These are phyloP conservation scores for Corythaixoides concolor DNA, from an alignment of 2,113 vertebrate species.

Conservation along the genomic window DNA sequence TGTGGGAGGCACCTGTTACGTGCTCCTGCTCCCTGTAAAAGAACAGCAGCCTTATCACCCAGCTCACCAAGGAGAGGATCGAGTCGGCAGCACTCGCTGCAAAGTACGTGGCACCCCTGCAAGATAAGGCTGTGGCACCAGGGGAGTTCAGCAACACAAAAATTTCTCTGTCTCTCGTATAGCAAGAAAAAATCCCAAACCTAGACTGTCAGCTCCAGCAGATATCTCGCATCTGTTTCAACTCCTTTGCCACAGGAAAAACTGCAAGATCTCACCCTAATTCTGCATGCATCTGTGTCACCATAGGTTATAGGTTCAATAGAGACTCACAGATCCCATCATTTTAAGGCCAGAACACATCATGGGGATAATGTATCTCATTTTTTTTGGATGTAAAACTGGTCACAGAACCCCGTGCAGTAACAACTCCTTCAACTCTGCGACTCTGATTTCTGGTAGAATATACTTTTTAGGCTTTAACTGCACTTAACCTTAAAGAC, in stretches of 20 bases:
- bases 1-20: slow-evolving; percentile 18
- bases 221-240: neutral
- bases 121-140: neutral
- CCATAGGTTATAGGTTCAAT: neutral
- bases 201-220: neutral
- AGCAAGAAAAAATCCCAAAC: neutral
- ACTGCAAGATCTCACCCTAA: neutral
- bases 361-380: fast-evolving
- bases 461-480: neutral
- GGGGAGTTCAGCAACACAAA: neutral
- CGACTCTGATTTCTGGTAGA: neutral
- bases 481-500: neutral
- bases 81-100: fast-evolving
- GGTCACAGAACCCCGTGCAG: neutral
- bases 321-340: neutral
- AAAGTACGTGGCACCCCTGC: neutral
- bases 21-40: neutral
- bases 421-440: neutral
- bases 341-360: neutral
- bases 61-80: neutral
- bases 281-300: neutral
- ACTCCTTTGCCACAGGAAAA: neutral
- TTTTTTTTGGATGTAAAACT: neutral
- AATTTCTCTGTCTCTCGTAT: neutral
- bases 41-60: neutral